Percentiles rank a stretch among this genome's conserved stretches.
phyloP scores from a whole-genome alignment of 2,888 invertebrate genomes.

The Abscondita cerata region DNA sequence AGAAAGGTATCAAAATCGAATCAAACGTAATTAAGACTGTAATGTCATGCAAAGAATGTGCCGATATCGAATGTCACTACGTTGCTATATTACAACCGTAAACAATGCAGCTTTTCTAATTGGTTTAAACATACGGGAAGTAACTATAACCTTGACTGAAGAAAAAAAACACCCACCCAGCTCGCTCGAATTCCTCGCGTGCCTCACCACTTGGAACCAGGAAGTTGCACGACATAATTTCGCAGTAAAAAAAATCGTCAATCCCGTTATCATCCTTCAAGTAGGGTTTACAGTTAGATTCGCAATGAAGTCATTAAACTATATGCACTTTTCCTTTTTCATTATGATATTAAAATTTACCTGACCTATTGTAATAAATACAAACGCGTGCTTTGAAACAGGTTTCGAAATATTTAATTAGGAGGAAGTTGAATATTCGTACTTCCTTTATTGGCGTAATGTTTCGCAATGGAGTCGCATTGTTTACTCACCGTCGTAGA shows the following conservation, averaged over 20 bases:
- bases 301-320: neutral
- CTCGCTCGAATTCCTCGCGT: neutral
- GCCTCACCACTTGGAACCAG: neutral
- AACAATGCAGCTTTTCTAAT: neutral
- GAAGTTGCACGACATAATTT: neutral
- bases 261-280: neutral
- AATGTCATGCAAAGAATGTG: too few relatives aligned
- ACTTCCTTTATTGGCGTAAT: neutral
- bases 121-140: neutral
- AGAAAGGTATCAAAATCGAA: too few relatives aligned
- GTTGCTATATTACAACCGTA: neutral
- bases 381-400: too few relatives aligned
- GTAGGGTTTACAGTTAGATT: conserved; percentile 4
- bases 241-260: neutral
- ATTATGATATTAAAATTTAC: too few relatives aligned
- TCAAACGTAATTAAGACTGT: too few relatives aligned
- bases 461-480: neutral
- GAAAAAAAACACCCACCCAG: neutral
- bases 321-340: neutral
- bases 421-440: conserved; percentile 6
- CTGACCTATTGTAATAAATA: too few relatives aligned
- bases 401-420: neutral
- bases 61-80: neutral
- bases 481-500: conserved; percentile 64
- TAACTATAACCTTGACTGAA: conserved; percentile 6